phyloP scores from a whole-genome alignment of 2,797 vertebrate species.

The Pitangus sulphuratus region DNA sequence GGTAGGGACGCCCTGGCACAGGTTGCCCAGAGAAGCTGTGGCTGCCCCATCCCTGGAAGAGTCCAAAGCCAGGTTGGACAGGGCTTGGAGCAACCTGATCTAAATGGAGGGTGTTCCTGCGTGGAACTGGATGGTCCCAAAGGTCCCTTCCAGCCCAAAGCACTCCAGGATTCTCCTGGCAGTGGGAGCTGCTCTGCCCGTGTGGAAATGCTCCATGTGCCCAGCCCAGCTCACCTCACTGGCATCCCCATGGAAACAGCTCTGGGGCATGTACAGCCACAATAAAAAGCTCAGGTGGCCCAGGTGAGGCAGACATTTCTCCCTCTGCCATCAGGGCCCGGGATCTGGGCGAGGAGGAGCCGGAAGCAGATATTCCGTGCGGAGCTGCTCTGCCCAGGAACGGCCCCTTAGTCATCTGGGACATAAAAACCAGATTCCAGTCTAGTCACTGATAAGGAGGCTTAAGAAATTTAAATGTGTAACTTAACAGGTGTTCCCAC shows the following conservation, averaged over 20 bases:
- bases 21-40: neutral
- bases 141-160: neutral
- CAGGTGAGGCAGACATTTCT: neutral
- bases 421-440: neutral
- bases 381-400: neutral
- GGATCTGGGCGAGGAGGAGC: neutral
- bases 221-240: fast-evolving
- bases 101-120: too few relatives aligned
- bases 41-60: neutral
- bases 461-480: neutral
- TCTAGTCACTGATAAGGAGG: neutral
- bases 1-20: neutral
- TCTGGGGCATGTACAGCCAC: fast-evolving
- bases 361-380: fast-evolving
- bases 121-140: neutral
- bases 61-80: neutral
- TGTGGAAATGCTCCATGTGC: fast-evolving
- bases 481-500: neutral
- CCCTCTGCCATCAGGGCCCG: neutral
- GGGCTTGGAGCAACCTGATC: neutral
- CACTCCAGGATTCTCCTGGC: neutral
- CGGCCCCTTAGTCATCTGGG: neutral
- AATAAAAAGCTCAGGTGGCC: neutral
- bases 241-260: fast-evolving
- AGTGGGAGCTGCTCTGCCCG: neutral